Evolutionary conservation across 2,888 invertebrate species (phyloP), one percentile per base, ranked within the genome.

Genomic region (Calliphora vomitoria): DNA sequence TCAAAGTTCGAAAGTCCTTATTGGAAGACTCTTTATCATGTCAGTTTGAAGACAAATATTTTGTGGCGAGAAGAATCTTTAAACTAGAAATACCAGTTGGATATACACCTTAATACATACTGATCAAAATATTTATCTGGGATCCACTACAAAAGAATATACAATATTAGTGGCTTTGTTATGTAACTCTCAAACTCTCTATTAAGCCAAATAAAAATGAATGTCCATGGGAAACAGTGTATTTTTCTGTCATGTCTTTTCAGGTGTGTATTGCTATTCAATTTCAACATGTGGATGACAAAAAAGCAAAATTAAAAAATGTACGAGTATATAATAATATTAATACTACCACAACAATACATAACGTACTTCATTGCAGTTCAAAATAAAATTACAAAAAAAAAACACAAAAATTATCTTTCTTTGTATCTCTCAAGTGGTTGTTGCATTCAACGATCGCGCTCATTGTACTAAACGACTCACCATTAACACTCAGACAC

Each of bases 341-440:
- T 55, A 72, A 47, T 31, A 71, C 80, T 25, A 81, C 69, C 53
- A 86, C 85, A 81, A 76, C 69, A 80, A 80, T 60, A 68, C 79
- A 58, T 74, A 74, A 50, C 72, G 78, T 69, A 75, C 58, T 82
- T 80, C 25, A 71, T 20, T 47, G 71, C 60, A 62, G 25, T 66
- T 66, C 8, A 76, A 53, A 75, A 55, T 10, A 53, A 66, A 41
- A 62, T n/a, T n/a, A 25, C 25, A 8, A 10, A 66, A 18, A 75
- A 55, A 75, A 75, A 68, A 58, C 10, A 41, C 8, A 58, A 81
- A 79, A 75, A 82, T 78, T 72, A 80, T 85, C 75, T 71, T 82
- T 75, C 82, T 82, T 85, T 85, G 75, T 88, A 79, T 82, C 82
- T 85, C 75, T 88, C 75, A 82, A 88, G 85, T 85, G 82, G 84